phyloP scores from a whole-genome alignment of 2,797 vertebrate species.

The Aselliscus stoliczkanus region DNA sequence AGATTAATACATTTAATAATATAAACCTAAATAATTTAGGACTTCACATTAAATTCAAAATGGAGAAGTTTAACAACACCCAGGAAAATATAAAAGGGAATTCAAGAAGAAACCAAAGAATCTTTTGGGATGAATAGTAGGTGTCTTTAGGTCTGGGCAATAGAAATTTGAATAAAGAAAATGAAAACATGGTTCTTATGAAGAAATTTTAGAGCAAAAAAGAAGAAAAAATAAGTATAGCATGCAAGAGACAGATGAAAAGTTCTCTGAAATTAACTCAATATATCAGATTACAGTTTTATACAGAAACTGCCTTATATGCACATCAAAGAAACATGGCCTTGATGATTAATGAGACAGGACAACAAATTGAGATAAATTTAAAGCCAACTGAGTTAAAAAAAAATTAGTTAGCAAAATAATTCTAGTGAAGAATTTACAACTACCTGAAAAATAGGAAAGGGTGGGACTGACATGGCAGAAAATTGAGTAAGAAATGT shows the following conservation, averaged over 20 bases:
- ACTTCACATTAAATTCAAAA: background rate
- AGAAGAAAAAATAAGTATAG: background rate
- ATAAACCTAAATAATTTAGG: background rate
- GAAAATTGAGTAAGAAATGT: background rate
- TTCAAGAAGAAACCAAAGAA: background rate
- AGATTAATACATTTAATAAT: background rate
- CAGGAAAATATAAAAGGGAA: background rate
- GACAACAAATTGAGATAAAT: slow-evolving; percentile 26
- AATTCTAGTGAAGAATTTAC: background rate
- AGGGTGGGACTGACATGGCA: background rate
- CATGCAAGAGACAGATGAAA: background rate
- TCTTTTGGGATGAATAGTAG: background rate
- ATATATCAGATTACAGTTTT: slow-evolving; percentile 10
- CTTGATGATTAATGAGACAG: slow-evolving; percentile 24
- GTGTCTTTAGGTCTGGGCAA: background rate
- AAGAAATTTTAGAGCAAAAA: background rate
- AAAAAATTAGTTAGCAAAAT: background rate
- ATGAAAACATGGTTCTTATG: background rate
- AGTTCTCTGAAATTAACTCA: background rate
- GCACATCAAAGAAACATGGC: background rate
- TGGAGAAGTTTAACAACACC: background rate
- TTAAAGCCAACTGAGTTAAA: background rate
- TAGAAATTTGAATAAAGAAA: background rate
- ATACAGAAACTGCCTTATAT: background rate
- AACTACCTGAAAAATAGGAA: background rate